phyloP scores from a whole-genome alignment of 2,113 vertebrate species.

The Halichoeres trimaculatus region DNA sequence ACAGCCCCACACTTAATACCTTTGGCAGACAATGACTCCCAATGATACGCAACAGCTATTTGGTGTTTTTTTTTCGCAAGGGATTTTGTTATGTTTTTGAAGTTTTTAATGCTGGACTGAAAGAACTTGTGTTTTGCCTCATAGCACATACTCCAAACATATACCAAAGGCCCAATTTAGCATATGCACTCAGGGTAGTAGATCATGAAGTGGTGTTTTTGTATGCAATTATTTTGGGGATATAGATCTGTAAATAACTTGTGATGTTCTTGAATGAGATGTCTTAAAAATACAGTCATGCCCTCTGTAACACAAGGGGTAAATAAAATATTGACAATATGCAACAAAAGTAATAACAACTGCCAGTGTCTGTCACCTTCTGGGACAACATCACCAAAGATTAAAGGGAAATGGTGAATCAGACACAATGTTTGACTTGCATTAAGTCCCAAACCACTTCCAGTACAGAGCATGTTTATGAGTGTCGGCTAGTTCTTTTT shows the following conservation, averaged over 20 bases:
- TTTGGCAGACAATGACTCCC: slow-evolving; percentile 1
- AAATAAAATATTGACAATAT: too few relatives aligned
- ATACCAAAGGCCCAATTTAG: too few relatives aligned
- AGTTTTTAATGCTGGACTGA: too few relatives aligned
- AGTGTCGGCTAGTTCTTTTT: slow-evolving; percentile 15
- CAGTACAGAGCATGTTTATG: slow-evolving; percentile 8
- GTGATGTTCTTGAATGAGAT: too few relatives aligned
- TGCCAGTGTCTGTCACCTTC: slow-evolving; percentile 4
- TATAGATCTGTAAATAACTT: too few relatives aligned
- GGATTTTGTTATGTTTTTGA: neutral
- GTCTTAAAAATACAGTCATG: too few relatives aligned
- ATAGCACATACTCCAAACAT: neutral
- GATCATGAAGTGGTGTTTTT: too few relatives aligned
- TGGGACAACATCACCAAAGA: slow-evolving; percentile 9
- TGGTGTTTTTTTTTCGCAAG: neutral
- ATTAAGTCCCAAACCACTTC: slow-evolving; percentile 18
- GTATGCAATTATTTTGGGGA: too few relatives aligned
- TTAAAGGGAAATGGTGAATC: neutral
- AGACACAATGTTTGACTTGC: slow-evolving; percentile 1
- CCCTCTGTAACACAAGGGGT: too few relatives aligned
- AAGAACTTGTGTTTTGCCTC: slow-evolving; percentile 15
- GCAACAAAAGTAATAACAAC: too few relatives aligned
- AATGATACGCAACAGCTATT: slow-evolving; percentile 13
- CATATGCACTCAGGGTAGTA: too few relatives aligned
- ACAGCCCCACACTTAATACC: neutral